Base-by-base conservation (phyloP, 2,113 vertebrate species). In the Paramormyrops kingsleyae region DNA sequence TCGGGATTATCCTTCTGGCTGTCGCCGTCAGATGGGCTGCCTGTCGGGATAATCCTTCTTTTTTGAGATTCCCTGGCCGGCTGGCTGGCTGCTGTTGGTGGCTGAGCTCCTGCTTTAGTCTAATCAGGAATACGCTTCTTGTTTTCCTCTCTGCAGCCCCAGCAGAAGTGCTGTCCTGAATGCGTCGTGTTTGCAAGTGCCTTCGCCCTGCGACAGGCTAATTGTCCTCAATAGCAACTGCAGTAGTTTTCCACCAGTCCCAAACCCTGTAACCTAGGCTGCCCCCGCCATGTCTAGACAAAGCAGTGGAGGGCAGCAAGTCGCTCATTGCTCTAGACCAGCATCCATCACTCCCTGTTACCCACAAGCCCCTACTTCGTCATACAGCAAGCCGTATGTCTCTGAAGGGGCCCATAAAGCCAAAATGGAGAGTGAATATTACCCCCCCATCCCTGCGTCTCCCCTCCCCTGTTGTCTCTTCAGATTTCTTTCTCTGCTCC, bases 41-140 rank as follows among this genome's bases (percentile, higher is more conserved):
- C 52, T 19, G 17, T 53, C 17, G 17, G 52, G 52, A 53, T 53
- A 17, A 53, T 53, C 52, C 52, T 56, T 56, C 53, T 42, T 42
- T 4, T 42, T 46, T 46, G 8, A 47, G 46, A 10, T 47, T 47
- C 39, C 39, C 77, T 83, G 35, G 15, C 74, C 1, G 0, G 21
- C 15, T 19, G 35, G 19, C 8, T 15, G n/a, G 85, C 17, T 35
- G 13, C 52, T 24, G 3, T 62, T 39, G 19, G 53, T 42, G 52
- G 47, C 87, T 44, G 53, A 21, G 53, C 19, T 46, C 31, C 77
- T n/a, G 39, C 42, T 62, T 59, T 46, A 83, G 49, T 27, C 46
- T 89, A 83, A 83, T 52, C 49, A 89, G 50, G 50, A 83, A 89
- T 35, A 15, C 9, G 19, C 87, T 88, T 88, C 19, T 53, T 88